A percentile compares a stretch with the other conserved stretches of the same genome.
phyloP scores from a whole-genome alignment of 1,140 invertebrate genomes.

The Leucophenga varia region DNA sequence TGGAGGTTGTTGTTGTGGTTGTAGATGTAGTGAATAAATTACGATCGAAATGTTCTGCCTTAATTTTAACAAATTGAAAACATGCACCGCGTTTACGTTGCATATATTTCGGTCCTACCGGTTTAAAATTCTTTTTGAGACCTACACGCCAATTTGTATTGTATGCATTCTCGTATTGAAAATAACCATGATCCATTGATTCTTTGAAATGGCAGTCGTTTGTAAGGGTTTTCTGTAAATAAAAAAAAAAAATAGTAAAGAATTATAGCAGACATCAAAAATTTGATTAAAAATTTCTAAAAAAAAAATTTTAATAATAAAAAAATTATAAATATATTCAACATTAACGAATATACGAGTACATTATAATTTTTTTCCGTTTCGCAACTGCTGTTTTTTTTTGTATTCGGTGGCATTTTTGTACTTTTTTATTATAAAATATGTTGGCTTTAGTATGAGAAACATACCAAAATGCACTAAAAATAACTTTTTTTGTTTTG shows the following conservation, averaged over 20 bases:
- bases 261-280: no score
- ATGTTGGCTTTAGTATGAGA: no score
- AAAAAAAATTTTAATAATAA: no score
- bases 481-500: no score
- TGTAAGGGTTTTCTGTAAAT: constrained; percentile 44
- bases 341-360: no score
- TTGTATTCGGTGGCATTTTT: no score
- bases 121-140: constrained; percentile 37
- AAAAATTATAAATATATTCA: no score
- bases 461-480: no score
- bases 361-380: no score
- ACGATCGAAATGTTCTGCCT: constrained; percentile 22
- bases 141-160: constrained; percentile 35
- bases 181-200: constrained; percentile 34
- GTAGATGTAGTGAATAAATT: constrained; percentile 5
- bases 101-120: constrained; percentile 35
- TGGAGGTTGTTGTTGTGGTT: constrained; percentile 7
- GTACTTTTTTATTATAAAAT: no score
- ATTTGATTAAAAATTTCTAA: no score
- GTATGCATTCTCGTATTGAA: constrained; percentile 32
- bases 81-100: constrained; percentile 25
- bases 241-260: neutral
- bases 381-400: no score
- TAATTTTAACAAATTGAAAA: constrained; percentile 28
- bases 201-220: constrained; percentile 48